Evolutionary conservation across 2,113 vertebrate genomes (phyloP), one percentile per base, ranked within the genome.

Genomic region (Galemys pyrenaicus): DNA sequence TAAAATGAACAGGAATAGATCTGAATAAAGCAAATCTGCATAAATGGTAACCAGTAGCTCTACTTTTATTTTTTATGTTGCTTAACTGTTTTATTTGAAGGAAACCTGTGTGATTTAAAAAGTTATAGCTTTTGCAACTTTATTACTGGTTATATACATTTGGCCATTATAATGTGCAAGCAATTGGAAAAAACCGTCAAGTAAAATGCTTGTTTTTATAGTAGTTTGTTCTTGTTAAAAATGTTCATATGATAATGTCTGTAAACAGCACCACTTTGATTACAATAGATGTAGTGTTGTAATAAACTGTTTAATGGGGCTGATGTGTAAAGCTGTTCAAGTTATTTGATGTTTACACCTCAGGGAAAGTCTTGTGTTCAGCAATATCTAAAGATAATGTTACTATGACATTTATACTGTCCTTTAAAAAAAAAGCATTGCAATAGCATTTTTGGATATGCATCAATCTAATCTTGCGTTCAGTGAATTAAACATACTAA

Each of bases 221-320:
- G 99, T 98, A 98, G 98, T 98, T 98, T 98, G 98, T 98, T 98
- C 98, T 98, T 98, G 98, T 98, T 99, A 98, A 98, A 97, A 98
- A 98, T 98, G 98, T 99, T 99, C 98, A 98, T 98, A 98, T 98
- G 98, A 99, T 99, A 98, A 98, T 99, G 99, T 99, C 98, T 99
- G 99, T 99, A 99, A 98, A 99, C 99, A 99, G 99, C 98, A 99
- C 98, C 99, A 99, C 98, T 99, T 99, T 99, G 99, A 99, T 99
- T 98, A 99, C 99, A 99, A 97, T 99, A 99, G 99, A 99, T 99
- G 99, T 99, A 99, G 99, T 99, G 99, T 99, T 99, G 99, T 99
- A 99, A 99, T 99, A 99, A 99, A 99, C 98, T 99, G 98, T 99
- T 99, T 98, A 99, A 99, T 99, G 99, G 99, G 99, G 99, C 99